A percentile compares a stretch with the other conserved stretches of the same genome.
phyloP scores from a whole-genome alignment of 2,888 invertebrate species.

The Crocallis elinguaria region DNA sequence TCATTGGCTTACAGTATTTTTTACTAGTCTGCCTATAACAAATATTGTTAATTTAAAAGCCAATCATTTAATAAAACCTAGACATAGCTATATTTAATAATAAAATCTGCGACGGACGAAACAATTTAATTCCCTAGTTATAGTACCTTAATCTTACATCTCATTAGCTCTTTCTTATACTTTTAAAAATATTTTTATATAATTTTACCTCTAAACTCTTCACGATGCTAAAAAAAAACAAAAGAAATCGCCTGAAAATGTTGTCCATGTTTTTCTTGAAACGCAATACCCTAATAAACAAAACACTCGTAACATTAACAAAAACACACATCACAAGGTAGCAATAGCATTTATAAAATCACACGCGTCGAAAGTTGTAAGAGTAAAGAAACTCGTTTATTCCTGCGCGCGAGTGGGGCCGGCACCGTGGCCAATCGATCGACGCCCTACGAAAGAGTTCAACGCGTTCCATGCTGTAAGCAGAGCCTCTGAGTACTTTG shows the following conservation, averaged over 20 bases:
- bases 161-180: too few species aligned
- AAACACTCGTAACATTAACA: not conserved
- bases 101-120: too few species aligned
- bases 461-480: constrained; percentile 54
- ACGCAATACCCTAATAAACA: not conserved
- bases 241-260: not conserved
- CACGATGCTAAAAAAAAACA: not conserved
- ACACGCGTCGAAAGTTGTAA: constrained; percentile 32
- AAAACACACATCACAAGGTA: constrained; percentile 1
- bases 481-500: not conserved
- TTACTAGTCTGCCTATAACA: too few species aligned
- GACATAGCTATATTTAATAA: too few species aligned
- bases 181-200: too few species aligned
- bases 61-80: too few species aligned
- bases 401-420: constrained; percentile 39
- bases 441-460: constrained; percentile 75
- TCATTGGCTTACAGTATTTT: too few species aligned
- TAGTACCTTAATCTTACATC: too few species aligned
- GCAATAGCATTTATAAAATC: constrained; percentile 10
- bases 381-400: constrained; percentile 56
- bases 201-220: too few species aligned
- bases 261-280: not conserved
- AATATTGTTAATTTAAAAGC: too few species aligned
- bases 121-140: too few species aligned
- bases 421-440: constrained; percentile 70